These are phyloP conservation scores for Eulemur albifrons DNA, from an alignment of 2,797 vertebrate species.

Conservation along the genomic window DNA sequence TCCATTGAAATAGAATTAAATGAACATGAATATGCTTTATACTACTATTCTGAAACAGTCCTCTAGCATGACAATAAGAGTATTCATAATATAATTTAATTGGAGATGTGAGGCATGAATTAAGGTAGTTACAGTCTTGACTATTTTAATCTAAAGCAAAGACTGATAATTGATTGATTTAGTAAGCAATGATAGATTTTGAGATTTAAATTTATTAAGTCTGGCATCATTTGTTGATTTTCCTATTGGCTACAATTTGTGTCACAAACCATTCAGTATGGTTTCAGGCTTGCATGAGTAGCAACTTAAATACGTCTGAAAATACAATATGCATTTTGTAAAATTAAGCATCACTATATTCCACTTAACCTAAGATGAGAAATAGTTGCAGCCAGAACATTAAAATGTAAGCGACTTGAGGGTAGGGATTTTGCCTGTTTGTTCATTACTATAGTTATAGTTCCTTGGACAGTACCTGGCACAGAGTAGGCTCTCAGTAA, in stretches of 20 bases:
- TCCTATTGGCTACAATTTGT: background rate
- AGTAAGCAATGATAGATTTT: background rate
- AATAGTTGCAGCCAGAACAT: background rate
- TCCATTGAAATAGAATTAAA: background rate
- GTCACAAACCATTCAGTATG: background rate
- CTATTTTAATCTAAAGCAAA: background rate
- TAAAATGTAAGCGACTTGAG: background rate
- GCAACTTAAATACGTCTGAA: background rate
- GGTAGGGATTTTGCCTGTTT: background rate
- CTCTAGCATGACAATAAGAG: background rate
- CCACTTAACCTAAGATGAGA: background rate
- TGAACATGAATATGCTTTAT: background rate
- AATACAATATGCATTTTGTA: background rate
- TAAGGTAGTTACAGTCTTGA: background rate
- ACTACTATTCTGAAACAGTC: background rate
- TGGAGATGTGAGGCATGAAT: background rate
- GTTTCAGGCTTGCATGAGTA: background rate
- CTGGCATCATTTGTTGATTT: background rate
- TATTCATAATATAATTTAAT: conserved; percentile 23
- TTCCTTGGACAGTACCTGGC: background rate
- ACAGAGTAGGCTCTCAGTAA: background rate
- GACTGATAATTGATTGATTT: background rate
- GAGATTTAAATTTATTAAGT: conserved; percentile 20
- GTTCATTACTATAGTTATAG: background rate
- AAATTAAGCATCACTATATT: conserved; percentile 7